Evolutionary conservation across 2,888 invertebrate genomes (phyloP), one percentile per base, ranked within the genome.

Genomic region (Charanyca ferruginea): DNA sequence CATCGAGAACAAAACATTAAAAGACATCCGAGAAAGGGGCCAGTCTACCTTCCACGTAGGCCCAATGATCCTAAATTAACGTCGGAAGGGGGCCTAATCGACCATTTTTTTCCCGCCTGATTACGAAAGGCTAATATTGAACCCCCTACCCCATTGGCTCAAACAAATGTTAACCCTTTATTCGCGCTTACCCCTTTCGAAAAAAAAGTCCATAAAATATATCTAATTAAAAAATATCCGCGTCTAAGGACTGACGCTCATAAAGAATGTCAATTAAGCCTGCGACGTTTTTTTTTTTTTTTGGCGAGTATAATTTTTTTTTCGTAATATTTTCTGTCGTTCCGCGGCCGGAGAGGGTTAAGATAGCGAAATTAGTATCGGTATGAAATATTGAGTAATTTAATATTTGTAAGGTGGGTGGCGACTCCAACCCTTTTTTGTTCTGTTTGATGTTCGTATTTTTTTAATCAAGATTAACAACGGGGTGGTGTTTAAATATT

Each of bases 221-320:
- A 96, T 95, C 95, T 96, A 96, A 96, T 96, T 96, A 96, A 95
- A 96, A 96, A 96, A 96, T 95, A 95, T 95, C 94, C 95, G 91
- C 91, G 91, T 92, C 91, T 93, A 91, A 93, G 94, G 94, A 91
- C 95, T 94, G 95, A 94, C 95, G 94, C 90, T 92, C 95, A 95
- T 96, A 96, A 96, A 96, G 96, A 96, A 96, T 95, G 96, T 95
- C 96, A 96, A 96, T 96, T 96, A 96, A 91, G 92, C 77, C 76
- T 85, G 90, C 91, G 93, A 92, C 93, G 90, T 90, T 92, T 94
- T 93, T 92, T 32, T 90, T 84, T 80, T 81, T 71, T 89, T 93
- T 91, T 88, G 83, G 77, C 71, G 69, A 74, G 87, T 85, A 85
- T 86, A 85, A 73, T 79, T 84, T 90, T 88, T 91, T 91, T 90